Conservation (phyloP, 2,888 invertebrate genomes). For the Tryphoninae sp. region DNA sequence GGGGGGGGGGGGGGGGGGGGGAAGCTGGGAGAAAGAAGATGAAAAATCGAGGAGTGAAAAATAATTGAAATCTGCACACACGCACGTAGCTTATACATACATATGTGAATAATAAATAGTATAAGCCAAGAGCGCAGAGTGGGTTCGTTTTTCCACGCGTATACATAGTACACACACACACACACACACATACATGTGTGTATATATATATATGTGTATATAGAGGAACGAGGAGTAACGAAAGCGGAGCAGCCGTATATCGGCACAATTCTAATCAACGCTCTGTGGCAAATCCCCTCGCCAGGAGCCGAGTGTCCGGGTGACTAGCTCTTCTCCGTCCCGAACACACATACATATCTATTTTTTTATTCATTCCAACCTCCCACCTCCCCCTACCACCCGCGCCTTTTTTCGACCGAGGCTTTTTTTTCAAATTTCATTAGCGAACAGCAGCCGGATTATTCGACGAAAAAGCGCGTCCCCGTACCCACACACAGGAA, state of each 20-base stretch:
- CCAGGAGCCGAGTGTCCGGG: constrained; percentile 36
- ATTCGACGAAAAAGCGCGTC: constrained; percentile 66
- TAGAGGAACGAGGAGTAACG: background rate
- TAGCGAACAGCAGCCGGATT: constrained; percentile 79
- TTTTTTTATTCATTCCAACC: constrained; percentile 58
- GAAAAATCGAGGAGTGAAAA: constrained; percentile 59
- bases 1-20: background rate
- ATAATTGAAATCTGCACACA: constrained; percentile 33
- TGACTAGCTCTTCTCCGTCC: background rate
- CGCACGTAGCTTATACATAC: background rate
- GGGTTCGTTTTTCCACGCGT: constrained; percentile 33
- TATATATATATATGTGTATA: constrained; percentile 8
- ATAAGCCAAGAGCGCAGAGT: constrained; percentile 40
- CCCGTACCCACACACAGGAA: constrained; percentile 5
- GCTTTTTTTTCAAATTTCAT: constrained; percentile 77
- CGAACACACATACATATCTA: constrained; percentile 66
- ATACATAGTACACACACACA: background rate
- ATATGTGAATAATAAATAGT: constrained; percentile 42
- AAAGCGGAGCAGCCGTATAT: constrained; percentile 73
- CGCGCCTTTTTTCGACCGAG: constrained; percentile 56
- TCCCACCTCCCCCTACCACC: constrained; percentile 56
- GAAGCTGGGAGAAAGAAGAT: constrained; percentile 34
- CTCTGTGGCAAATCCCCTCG: constrained; percentile 76
- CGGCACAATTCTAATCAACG: constrained; percentile 80
- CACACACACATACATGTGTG: no score